Evolutionary conservation across 2,888 invertebrate species (phyloP).

Genomic region (Auanema freiburgensis): DNA sequence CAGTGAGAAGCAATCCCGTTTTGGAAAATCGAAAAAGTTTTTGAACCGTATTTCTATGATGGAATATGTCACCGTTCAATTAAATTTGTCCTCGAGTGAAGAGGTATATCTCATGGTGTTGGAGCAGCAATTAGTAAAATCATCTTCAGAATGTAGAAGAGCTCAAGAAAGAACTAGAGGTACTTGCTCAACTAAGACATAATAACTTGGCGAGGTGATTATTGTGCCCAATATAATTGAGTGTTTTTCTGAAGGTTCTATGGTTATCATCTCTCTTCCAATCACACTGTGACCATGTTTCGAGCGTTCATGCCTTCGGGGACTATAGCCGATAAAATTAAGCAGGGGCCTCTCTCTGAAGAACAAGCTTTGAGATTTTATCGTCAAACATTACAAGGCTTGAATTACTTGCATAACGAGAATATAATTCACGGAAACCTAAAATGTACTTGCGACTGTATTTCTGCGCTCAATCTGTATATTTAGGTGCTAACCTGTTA

Average conservation of each 20-base stretch:
- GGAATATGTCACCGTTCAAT: conserved; percentile 15
- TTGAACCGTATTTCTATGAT: conserved; percentile 9
- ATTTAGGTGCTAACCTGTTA: conserved; percentile 36
- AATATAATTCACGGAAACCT: conserved; percentile 33
- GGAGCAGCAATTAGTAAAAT: neutral
- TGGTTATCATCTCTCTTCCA: conserved; percentile 10
- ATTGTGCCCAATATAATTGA: neutral
- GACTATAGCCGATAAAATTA: conserved; percentile 35
- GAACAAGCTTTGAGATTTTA: conserved; percentile 26
- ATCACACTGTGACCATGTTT: conserved; percentile 26
- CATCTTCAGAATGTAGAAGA: too few relatives aligned
- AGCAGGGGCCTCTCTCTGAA: conserved; percentile 18
- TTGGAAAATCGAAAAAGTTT: conserved; percentile 10
- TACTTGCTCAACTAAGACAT: neutral
- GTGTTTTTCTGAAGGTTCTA: conserved; percentile 5
- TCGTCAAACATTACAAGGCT: conserved; percentile 28
- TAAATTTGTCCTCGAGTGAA: conserved; percentile 7
- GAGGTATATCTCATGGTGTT: too few relatives aligned
- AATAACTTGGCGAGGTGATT: neutral
- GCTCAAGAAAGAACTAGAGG: neutral
- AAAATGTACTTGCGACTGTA: too few relatives aligned
- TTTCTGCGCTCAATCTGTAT: too few relatives aligned
- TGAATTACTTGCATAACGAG: conserved; percentile 31
- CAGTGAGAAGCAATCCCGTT: conserved; percentile 18
- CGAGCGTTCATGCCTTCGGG: conserved; percentile 34